phyloP scores from a whole-genome alignment of 2,113 vertebrate genomes.

The Cynopterus brachyotis region DNA sequence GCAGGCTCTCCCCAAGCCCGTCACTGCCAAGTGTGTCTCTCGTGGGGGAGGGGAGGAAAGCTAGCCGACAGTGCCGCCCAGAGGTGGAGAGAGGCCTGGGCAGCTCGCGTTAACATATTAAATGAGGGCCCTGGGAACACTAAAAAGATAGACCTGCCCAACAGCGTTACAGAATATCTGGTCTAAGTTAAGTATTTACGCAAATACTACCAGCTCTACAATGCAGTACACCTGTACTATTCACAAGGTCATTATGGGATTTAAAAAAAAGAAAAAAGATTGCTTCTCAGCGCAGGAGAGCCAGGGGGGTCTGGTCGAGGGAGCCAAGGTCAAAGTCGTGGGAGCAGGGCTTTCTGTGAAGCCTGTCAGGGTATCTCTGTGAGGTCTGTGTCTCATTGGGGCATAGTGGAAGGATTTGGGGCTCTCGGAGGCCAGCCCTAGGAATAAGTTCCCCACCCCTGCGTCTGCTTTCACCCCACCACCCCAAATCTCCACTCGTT shows the following conservation, averaged over 20 bases:
- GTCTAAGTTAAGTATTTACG: background rate
- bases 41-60: accelerated
- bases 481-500: background rate
- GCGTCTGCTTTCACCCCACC: accelerated
- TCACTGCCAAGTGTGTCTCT: background rate
- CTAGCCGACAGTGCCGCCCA: background rate
- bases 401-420: background rate
- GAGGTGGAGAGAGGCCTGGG: background rate
- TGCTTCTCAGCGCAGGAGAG: background rate
- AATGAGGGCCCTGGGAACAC: background rate
- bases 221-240: accelerated
- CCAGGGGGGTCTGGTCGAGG: background rate
- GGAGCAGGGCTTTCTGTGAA: background rate
- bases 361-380: background rate
- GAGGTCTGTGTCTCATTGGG: background rate
- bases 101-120: background rate
- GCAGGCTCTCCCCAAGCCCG: background rate
- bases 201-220: background rate
- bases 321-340: background rate
- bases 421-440: background rate
- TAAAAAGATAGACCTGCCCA: background rate
- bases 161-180: background rate
- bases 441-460: background rate
- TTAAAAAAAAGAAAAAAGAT: background rate
- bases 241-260: background rate